Evolutionary conservation across 2,797 vertebrate genomes (phyloP).

Genomic region (Anniella stebbinsi): DNA sequence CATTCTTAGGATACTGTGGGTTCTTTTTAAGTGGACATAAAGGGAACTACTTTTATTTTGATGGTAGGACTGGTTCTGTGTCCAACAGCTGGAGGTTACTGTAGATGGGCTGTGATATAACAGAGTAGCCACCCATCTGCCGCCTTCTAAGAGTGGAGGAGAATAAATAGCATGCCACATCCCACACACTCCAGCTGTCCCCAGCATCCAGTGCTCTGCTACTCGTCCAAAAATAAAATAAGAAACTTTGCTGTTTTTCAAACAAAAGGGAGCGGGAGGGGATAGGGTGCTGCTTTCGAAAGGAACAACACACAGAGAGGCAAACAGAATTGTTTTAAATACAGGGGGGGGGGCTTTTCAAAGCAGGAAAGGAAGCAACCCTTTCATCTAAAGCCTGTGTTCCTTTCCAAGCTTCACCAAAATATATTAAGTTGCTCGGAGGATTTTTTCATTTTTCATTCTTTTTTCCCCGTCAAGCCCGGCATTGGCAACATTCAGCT

Average conservation of each 20-base stretch:
- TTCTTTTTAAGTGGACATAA: constrained; percentile 51
- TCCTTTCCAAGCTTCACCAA: not conserved
- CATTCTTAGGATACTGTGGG: constrained; percentile 32
- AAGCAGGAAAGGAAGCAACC: not conserved
- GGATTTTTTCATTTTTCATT: not conserved
- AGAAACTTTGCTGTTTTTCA: constrained; percentile 70
- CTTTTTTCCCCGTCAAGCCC: not conserved
- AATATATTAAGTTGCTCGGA: not conserved
- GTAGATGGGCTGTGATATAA: constrained; percentile 68
- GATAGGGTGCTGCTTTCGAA: constrained; percentile 35
- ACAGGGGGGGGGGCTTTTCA: constrained; percentile 36
- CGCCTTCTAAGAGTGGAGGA: constrained; percentile 72
- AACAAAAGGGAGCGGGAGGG: constrained; percentile 42
- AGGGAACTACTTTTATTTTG: constrained; percentile 60
- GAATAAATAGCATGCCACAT: constrained; percentile 81
- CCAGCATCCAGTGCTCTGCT: constrained; percentile 76
- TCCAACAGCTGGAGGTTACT: constrained; percentile 79
- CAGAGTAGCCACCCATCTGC: constrained; percentile 80
- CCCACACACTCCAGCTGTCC: constrained; percentile 84
- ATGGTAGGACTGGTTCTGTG: constrained; percentile 65
- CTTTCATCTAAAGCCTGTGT: not conserved
- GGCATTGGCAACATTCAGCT: not conserved
- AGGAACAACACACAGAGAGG: constrained; percentile 20
- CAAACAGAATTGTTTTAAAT: constrained; percentile 39
- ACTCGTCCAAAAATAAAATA: constrained; percentile 78